A percentile compares a stretch with the other conserved stretches of the same genome.
These are phyloP conservation scores for Hippocampus kuda DNA, from an alignment of 2,797 vertebrate genomes.

Conservation along the genomic window DNA sequence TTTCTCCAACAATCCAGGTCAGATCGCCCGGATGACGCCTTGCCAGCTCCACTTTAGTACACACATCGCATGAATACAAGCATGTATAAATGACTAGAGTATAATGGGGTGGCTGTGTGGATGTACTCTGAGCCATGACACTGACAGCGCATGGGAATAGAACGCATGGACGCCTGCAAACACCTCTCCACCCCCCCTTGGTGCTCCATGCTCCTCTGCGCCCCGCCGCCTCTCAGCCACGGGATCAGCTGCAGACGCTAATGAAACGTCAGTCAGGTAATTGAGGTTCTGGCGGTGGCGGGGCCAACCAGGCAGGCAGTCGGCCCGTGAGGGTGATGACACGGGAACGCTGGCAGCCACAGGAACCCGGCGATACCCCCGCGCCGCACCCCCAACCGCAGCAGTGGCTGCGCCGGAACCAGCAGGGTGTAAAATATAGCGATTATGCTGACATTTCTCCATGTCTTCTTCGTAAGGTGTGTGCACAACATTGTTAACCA, in stretches of 20 bases:
- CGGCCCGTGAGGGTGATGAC: conserved; percentile 59
- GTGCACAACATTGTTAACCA: conserved; percentile 19
- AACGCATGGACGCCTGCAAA: conserved; percentile 44
- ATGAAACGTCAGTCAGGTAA: conserved; percentile 77
- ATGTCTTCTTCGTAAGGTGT: conserved; percentile 23
- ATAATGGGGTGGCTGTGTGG: conserved; percentile 59
- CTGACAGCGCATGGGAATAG: conserved; percentile 61
- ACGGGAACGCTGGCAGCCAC: conserved; percentile 43
- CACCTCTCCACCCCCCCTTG: conserved; percentile 22
- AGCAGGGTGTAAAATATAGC: conserved; percentile 47
- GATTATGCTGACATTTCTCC: conserved; percentile 46
- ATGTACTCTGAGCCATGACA: conserved; percentile 52
- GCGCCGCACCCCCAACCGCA: conserved; percentile 33
- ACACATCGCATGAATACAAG: conserved; percentile 49
- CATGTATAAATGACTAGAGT: conserved; percentile 59
- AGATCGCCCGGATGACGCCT: conserved; percentile 2
- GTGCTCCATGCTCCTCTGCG: conserved; percentile 52
- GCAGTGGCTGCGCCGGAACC: conserved; percentile 40
- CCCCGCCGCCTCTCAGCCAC: conserved; percentile 63
- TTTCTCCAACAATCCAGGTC: conserved; percentile 23
- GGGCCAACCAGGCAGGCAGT: conserved; percentile 56
- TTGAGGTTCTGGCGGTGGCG: conserved; percentile 64
- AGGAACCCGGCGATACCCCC: conserved; percentile 27
- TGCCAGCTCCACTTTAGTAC: conserved; percentile 49
- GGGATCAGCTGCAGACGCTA: conserved; percentile 73